These are phyloP conservation scores for Anolis sagrei DNA, from an alignment of 2,113 vertebrate species.

Conservation along the genomic window DNA sequence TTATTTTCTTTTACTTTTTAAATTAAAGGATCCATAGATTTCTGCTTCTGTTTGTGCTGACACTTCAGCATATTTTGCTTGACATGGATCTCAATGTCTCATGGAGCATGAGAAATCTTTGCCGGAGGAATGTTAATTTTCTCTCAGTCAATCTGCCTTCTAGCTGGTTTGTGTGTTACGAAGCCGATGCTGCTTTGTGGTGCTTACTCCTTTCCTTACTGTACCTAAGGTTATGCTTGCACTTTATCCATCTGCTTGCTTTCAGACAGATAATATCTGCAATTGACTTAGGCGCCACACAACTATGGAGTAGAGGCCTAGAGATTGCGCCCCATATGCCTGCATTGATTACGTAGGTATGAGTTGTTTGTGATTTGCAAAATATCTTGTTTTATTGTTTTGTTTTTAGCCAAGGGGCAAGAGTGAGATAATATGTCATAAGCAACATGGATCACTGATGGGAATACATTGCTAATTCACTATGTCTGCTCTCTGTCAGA, in stretches of 20 bases:
- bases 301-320: background rate
- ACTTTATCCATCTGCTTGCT: conserved; percentile 4
- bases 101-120: conserved; percentile 11
- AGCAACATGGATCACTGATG: conserved; percentile 7
- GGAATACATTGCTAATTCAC: conserved; percentile 5
- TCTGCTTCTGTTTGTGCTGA: background rate
- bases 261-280: background rate
- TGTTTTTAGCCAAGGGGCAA: conserved; percentile 16
- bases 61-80: background rate
- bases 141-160: background rate
- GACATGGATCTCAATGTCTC: background rate
- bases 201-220: conserved; percentile 30
- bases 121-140: conserved; percentile 10
- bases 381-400: background rate
- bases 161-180: conserved; percentile 47
- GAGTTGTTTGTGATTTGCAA: background rate
- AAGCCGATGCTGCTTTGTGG: conserved; percentile 24
- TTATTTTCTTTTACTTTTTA: no score
- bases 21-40: background rate
- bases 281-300: background rate
- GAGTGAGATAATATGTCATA: conserved; percentile 7
- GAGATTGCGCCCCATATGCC: background rate
- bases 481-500: conserved; percentile 21
- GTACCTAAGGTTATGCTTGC: background rate
- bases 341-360: background rate